Base-by-base conservation (phyloP, 2,888 invertebrate genomes). In the Agrotis puta region DNA sequence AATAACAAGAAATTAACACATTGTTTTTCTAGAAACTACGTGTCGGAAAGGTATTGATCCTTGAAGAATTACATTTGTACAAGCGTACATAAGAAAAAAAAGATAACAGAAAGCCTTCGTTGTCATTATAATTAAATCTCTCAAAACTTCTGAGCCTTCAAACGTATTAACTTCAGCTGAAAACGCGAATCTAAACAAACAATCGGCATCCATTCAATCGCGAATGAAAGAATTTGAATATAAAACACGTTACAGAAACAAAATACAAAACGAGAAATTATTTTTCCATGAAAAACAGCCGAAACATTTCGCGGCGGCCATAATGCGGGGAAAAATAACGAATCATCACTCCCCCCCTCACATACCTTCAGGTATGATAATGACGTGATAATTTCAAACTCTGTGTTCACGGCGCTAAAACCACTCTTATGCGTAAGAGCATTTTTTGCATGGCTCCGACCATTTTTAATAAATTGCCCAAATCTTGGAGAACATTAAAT, bases 271-370 rank as follows among this genome's bases (percentile, higher is more conserved):
- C 58, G 78, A 70, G 61, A 81, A 70, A 77, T 67, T 54, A 63
- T 70, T 74, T 81, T 77, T 80, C 77, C 74, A 80, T 77, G 47
- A 68, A 81, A 69, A 74, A 64, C 64, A 78, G 79, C 74, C 74
- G 73, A 79, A 84, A 82, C 84, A 77, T 71, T 79, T 70, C 69
- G 54, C 62, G 59, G 64, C 64, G 51, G 83, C 63, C 81, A 81
- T 83, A 85, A 85, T 85, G 81, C 77, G 70, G 61, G 58, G 73
- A 69, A 75, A 84, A 84, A 84, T 85, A 84, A 84, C 81, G 85
- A 84, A 77, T 83, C 81, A 81, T 76, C 84, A 59, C 59, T 39
- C 43, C 61, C 65, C 48, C 75, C 70, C 70, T 53, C 73, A 83
- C 74, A 85, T 79, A 81, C 83, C 77, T 79, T 84, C 68, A 62